Evolutionary conservation across 2,797 vertebrate genomes (phyloP), one percentile per base, ranked within the genome.

Genomic region (Sarcophilus harrisii): DNA sequence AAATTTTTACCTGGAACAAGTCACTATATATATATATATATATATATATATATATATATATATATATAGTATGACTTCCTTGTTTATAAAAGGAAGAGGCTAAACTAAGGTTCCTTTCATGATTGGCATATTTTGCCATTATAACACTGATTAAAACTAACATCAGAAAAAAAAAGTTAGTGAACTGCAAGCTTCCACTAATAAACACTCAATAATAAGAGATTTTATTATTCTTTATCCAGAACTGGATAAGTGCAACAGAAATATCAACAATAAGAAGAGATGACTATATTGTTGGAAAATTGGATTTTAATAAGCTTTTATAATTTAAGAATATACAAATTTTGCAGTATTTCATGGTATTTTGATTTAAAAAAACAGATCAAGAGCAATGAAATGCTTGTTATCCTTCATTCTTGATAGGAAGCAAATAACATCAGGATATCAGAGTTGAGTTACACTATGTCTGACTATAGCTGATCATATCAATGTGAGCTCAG

Each of bases 21-120:
- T 66, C 62, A 66, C 62, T 66, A 66, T 4, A n/a, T 1, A 1
- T 32, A n/a, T n/a, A 14, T 66, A 5, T 4, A 0, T n/a, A 14
- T 66, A 5, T 4, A 1, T n/a, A 14, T 66, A 5, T 4, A 2
- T 52, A 52, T 4, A 0, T 32, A n/a, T 2, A n/a, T 4, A 0
- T 32, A n/a, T n/a, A 14, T 66, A 5, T 1, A 2, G 13, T 18
- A 66, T 18, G 3, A 66, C 1, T 66, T 66, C 14, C 32, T n/a
- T n/a, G 5, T n/a, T 32, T 66, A 16, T n/a, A n/a, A 66, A 66
- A n/a, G 14, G 62, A 66, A 14, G 5, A n/a, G 3, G 12, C 13
- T 32, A 27, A 4, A 18, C 14, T 66, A n/a, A 18, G 12, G 32
- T 18, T 16, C 32, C 62, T 5, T n/a, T 66, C 14, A 14, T 1